Evolutionary conservation across 2,113 vertebrate genomes (phyloP), one percentile per base, ranked within the genome.

Genomic region (Pogona vitticeps): DNA sequence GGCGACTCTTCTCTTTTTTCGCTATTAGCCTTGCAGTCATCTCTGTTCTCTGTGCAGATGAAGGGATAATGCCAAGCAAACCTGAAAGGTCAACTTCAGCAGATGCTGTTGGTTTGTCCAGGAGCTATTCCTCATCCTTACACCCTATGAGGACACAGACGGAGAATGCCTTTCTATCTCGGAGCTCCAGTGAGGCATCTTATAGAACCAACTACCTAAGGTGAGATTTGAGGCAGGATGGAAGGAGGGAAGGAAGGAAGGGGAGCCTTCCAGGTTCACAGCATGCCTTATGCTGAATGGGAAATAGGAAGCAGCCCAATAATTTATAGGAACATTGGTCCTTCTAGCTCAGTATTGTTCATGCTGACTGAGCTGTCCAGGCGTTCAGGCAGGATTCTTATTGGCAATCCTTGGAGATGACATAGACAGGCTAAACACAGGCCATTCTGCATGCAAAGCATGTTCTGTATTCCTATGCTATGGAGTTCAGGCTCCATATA

Each of bases 21-120:
- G 52, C n/a, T 14, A 65, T 65, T 18, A 0, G 3, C 14, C 13
- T 28, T 76, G 1, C 23, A 31, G 14, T 33, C 52, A 3, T 75
- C 59, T 84, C 59, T 2, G 40, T 85, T 58, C 72, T 86, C 38
- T 1, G 36, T 17, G 33, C 85, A 93, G 92, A 83, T 0, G 84
- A 71, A 3, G 1, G 21, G 5, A 23, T 26, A 0, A 0, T 0
- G 9, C 1, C 6, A 0, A 68, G 23, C 23, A 36, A 76, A 21
- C 80, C 85, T 0, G 81, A 67, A 72, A 36, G 78, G 78, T 76
- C 76, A 1, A 33, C 26, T 28, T 76, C 84, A 67, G 72, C 36
- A 6, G 59, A 10, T 7, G 52, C 61, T 12, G 6, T 33, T 77
- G 76, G 59, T 2, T 18, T 40, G 6, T 15, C 56, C 12, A 33